Base-by-base conservation (phyloP, 1,140 invertebrate species). In the Apocrypta bakeri region DNA sequence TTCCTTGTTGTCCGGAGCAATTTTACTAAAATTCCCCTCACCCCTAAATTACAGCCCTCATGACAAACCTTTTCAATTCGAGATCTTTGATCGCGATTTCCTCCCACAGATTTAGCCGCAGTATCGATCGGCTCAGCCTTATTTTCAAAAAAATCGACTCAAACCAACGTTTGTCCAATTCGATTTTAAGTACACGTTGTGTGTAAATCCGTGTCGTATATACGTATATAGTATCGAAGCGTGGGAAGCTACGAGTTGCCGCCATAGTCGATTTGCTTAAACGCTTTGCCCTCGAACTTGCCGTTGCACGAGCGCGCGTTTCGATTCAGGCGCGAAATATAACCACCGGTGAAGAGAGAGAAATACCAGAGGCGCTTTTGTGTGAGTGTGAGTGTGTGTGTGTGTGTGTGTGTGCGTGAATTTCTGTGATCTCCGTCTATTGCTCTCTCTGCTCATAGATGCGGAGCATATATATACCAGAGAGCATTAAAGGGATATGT, bases 281-380 rank as follows among this genome's bases (percentile, higher is more conserved):
- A 78, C 74, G 81, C 74, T 76, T 78, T 82, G 81, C 81, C 81
- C 81, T 82, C 81, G 66, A 78, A 82, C 81, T 78, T 78, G 64
- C 33, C 68, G 21, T n/a, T 31, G 25, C 68, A 17, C 27, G 27
- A 11, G 31, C 2, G 21, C 21, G 68, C 29, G 31, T 33, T 37
- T 71, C 21, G 31, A 71, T 31, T 25, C 48, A 56, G 48, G 48
- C 48, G 48, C 48, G 48, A 56, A 56, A 21, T 56, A 48, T 48
- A 56, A 56, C 17, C 48, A 17, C 2, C 14, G 48, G 1, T 56
- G n/a, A 17, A 56, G 48, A 56, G 33, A 37, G 33, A 56, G 48
- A 56, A 56, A 56, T 56, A 56, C 48, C 48, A 21, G 48, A 56
- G 48, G 17, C n/a, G 48, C 7, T 3, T 7, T 21, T 4, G 17